Evolutionary conservation across 2,888 invertebrate genomes (phyloP), one percentile per base, ranked within the genome.

Genomic region (Nemotelus nigrinus): DNA sequence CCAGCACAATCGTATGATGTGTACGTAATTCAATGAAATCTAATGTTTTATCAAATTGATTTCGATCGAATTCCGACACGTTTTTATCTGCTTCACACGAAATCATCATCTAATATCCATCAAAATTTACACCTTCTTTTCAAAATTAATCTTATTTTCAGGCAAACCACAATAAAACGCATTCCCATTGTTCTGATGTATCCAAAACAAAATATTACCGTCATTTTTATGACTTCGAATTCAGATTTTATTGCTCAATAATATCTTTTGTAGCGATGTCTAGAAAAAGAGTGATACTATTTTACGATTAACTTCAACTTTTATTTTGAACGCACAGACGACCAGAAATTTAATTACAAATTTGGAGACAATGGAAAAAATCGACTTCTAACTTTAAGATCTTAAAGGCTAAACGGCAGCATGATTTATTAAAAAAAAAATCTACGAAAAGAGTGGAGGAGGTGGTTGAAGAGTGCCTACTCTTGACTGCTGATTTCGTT

Each of bases 171-270:
- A 57, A 10, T 57, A 7, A 25, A 8, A 57, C 10, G 10, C 25
- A 3, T n/a, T 57, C 10, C 6, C 25, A 6, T 57, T 57, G 57
- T 57, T 10, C 10, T 8, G 10, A 3, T 47, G 67, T 60, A 65
- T 57, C 67, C 67, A 68, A 77, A 77, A 75, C 63, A 67, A 77
- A 68, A 68, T 68, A 68, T 55, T 68, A 58, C 68, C 5, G 50
- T 8, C 47, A 65, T 43, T 43, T 65, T 43, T 47, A 65, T 44
- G 47, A 45, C 45, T 65, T 65, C 65, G 45, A 44, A 25, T 25
- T 25, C 25, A 25, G 25, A 25, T 65, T 65, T 10, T 65, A 65
- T 65, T 65, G n/a, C n/a, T 3, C 57, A 57, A 3, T 6, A 57
- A n/a, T 25, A 25, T 25, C 25, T 25, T 25, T 25, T 25, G 25